Conservation (phyloP, 2,797 vertebrate genomes). For the Pipistrellus pipistrellus region DNA sequence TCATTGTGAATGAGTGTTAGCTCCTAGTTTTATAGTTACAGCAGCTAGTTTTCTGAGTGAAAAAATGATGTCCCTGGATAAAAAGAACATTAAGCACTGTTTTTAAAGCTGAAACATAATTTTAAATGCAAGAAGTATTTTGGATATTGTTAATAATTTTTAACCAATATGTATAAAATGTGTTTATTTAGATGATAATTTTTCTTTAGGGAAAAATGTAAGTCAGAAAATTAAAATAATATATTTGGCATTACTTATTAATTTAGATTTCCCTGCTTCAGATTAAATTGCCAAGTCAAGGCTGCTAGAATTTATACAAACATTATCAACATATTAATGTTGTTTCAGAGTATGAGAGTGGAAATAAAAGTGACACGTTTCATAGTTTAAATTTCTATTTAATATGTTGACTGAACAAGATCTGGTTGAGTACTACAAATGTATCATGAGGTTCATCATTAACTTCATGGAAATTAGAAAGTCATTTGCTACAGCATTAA, state of each 20-base stretch:
- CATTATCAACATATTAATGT: constrained; percentile 35
- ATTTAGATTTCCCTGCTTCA: constrained; percentile 65
- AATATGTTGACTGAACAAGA: constrained; percentile 37
- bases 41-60: constrained; percentile 80
- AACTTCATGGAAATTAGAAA: constrained; percentile 40
- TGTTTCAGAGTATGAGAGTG: background rate
- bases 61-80: constrained; percentile 66
- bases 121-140: constrained; percentile 72
- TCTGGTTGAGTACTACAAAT: background rate
- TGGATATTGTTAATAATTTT: constrained; percentile 70
- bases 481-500: constrained; percentile 44
- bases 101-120: constrained; percentile 79
- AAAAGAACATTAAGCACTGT: constrained; percentile 64
- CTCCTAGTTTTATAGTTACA: constrained; percentile 74
- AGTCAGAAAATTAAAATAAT: constrained; percentile 66
- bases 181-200: constrained; percentile 74
- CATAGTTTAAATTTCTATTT: constrained; percentile 30
- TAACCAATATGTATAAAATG: constrained; percentile 74
- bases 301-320: constrained; percentile 69
- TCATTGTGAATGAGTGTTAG: constrained; percentile 74
- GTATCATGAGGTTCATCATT: constrained; percentile 15
- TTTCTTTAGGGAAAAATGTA: constrained; percentile 42
- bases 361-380: constrained; percentile 6
- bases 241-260: constrained; percentile 76
- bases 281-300: constrained; percentile 77